A percentile compares a stretch with the other conserved stretches of the same genome.
phyloP scores from a whole-genome alignment of 1,140 invertebrate genomes.

The Ptiloglossa arizonensis region DNA sequence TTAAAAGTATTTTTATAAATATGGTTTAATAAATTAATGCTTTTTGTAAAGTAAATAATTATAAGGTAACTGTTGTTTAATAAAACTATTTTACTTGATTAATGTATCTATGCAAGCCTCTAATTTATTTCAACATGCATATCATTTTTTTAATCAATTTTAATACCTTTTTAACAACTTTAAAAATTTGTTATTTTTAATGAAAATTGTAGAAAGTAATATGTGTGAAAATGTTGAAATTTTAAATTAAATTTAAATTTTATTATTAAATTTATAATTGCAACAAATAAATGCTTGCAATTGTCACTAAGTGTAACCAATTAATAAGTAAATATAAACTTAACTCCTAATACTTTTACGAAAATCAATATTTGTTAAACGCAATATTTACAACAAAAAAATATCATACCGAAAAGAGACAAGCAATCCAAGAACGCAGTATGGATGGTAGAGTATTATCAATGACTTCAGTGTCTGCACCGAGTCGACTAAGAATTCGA shows the following conservation, averaged over 20 bases:
- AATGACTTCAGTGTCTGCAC: conserved; percentile 87
- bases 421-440: conserved; percentile 77
- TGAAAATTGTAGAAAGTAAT: conserved; percentile 12
- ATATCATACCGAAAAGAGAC: conserved; percentile 81
- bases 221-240: conserved; percentile 4
- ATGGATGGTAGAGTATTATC: conserved; percentile 82
- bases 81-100: background rate
- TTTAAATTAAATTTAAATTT: conserved; percentile 9
- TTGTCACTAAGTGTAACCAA: conserved; percentile 10
- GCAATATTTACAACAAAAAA: conserved; percentile 55
- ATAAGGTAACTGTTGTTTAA: background rate
- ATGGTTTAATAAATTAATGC: background rate
- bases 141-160: background rate
- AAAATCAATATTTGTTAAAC: conserved; percentile 47
- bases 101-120: background rate
- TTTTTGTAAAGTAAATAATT: background rate
- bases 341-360: conserved; percentile 38
- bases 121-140: conserved; percentile 10
- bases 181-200: background rate
- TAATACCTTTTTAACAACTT: background rate
- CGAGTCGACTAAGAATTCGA: conserved; percentile 88
- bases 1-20: background rate
- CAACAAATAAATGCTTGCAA: background rate
- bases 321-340: conserved; percentile 37
- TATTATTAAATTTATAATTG: conserved; percentile 12